These are phyloP conservation scores for Phortica variegata DNA, from an alignment of 1,140 invertebrate species.

Conservation along the genomic window DNA sequence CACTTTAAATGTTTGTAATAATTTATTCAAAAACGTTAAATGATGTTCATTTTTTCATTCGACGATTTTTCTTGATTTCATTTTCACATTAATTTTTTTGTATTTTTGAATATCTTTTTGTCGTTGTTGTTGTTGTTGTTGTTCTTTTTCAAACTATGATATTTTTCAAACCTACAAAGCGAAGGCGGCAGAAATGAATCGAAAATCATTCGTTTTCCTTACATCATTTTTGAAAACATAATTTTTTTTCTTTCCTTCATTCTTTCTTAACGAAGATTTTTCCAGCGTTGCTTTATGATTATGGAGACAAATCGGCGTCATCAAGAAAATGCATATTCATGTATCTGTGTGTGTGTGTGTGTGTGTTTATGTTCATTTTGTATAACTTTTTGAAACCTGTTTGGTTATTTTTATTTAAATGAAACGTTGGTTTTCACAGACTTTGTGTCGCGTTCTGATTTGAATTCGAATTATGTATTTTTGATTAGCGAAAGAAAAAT, in stretches of 20 bases:
- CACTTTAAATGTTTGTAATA: constrained; percentile 30
- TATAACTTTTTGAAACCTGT: constrained; percentile 31
- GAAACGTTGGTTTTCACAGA: constrained; percentile 23
- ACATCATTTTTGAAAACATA: constrained; percentile 15
- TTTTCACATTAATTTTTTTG: too few relatives aligned
- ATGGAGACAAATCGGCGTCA: constrained; percentile 51
- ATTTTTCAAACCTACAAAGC: too few relatives aligned
- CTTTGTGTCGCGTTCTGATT: not conserved
- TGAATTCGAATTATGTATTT: not conserved
- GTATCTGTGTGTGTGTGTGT: too few relatives aligned
- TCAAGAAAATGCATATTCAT: constrained; percentile 40
- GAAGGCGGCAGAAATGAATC: too few relatives aligned
- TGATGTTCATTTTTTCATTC: constrained; percentile 20
- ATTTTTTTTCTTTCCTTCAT: constrained; percentile 2
- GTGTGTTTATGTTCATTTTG: too few relatives aligned
- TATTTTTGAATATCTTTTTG: too few relatives aligned
- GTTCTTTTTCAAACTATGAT: too few relatives aligned
- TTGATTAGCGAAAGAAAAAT: too few relatives aligned
- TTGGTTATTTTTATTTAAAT: constrained; percentile 16
- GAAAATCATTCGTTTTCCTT: too few relatives aligned
- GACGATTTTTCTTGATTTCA: too few relatives aligned
- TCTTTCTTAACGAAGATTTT: constrained; percentile 9
- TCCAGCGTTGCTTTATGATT: constrained; percentile 40
- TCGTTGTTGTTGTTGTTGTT: too few relatives aligned
- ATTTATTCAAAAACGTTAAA: constrained; percentile 32